A percentile compares a stretch with the other conserved stretches of the same genome.
phyloP scores from a whole-genome alignment of 53 echinoderm and acorn worm species.

The Holothuria scabra region DNA sequence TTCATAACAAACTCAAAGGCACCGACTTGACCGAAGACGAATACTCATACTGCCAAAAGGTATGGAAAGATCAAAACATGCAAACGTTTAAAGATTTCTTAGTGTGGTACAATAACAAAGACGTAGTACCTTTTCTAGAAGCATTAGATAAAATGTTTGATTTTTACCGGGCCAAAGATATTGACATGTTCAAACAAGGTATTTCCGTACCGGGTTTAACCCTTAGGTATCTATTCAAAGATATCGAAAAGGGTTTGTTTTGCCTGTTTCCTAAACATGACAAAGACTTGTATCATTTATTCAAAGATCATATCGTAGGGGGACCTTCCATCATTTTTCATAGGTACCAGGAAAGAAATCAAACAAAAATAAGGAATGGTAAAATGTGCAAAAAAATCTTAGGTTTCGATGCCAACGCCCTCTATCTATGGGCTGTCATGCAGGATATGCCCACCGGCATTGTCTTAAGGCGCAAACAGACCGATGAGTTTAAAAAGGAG shows the following conservation, averaged over 20 bases:
- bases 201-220: constrained; percentile 13
- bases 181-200: neutral
- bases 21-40: neutral
- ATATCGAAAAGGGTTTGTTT: neutral
- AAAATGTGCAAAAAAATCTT: constrained; percentile 25
- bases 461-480: too few species aligned
- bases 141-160: constrained; percentile 41
- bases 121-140: constrained; percentile 16
- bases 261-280: neutral
- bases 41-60: neutral
- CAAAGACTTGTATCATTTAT: neutral
- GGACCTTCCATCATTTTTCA: too few species aligned
- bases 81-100: constrained; percentile 44
- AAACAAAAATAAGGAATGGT: constrained; percentile 22
- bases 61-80: constrained; percentile 42
- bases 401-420: constrained; percentile 50
- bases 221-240: constrained; percentile 10
- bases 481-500: neutral
- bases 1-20: neutral
- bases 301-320: too few species aligned
- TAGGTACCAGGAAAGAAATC: constrained; percentile 29
- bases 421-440: constrained; percentile 54
- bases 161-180: neutral
- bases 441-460: constrained; percentile 52
- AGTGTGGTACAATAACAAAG: constrained; percentile 55